Evolutionary conservation across 2,888 invertebrate genomes (phyloP), one percentile per base, ranked within the genome.

Genomic region (Griposia aprilina): DNA sequence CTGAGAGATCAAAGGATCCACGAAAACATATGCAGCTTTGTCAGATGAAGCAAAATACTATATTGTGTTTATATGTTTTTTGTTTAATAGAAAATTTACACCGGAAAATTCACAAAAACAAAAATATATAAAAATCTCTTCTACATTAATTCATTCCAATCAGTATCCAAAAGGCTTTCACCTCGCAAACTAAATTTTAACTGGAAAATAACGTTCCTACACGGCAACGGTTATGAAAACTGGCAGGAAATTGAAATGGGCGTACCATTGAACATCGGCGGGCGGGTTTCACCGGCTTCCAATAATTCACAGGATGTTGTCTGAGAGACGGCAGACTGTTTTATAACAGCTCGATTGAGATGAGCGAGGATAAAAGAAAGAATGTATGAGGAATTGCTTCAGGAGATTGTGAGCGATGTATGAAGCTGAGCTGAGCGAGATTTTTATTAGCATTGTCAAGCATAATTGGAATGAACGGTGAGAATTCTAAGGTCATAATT

Each of bases 221-320:
- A 87, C 87, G 88, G 88, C 85, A 88, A 87, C 84, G 90, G 90
- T 90, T 91, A 91, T 92, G 93, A 94, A 93, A 94, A 93, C 93
- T 90, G 92, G 82, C 94, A 95, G 96, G 96, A 96, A 96, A 96
- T 96, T 95, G 94, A 92, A 96, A 95, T 96, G 95, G 96, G 96
- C 95, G 96, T 93, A 88, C 88, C 94, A 88, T 87, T 91, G 93
- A 92, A 94, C 94, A 94, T 94, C 93, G 94, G 91, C 93, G 90
- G 92, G 93, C 93, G 93, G 92, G 90, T 87, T 87, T 87, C 87
- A 88, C 80, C 92, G 90, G 93, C 91, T 91, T 85, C 92, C 94
- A 91, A 93, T 95, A 94, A 94, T 93, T 94, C 82, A 83, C 93
- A 94, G 94, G 94, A 95, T 95, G 94, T 94, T 93, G 92, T 91